phyloP scores from a whole-genome alignment of 37 sponge, comb jelly and placozoan species.

The Hormiphora californensis region DNA sequence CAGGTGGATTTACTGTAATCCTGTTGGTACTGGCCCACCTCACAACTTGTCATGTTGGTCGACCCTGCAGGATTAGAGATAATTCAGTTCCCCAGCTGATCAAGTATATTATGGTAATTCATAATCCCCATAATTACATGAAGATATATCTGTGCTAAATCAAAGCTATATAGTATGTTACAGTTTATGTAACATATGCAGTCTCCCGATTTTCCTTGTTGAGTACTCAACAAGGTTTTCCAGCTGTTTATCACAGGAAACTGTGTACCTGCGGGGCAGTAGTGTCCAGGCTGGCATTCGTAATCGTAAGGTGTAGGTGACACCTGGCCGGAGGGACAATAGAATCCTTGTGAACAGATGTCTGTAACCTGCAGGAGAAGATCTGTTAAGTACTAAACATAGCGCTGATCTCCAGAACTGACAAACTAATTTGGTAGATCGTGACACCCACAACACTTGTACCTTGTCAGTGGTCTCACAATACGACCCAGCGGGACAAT shows the following conservation, averaged over 20 bases:
- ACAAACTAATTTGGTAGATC: not conserved
- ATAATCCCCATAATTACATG: no score
- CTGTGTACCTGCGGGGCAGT: constrained; percentile 23
- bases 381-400: not conserved
- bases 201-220: no score
- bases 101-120: no score
- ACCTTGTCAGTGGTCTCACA: constrained; percentile 4
- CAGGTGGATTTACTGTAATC: constrained; percentile 10
- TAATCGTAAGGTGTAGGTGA: constrained; percentile 43
- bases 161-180: no score
- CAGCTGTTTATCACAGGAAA: no score
- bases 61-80: constrained; percentile 38
- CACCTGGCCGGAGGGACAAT: constrained; percentile 24
- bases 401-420: not conserved
- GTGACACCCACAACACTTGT: not conserved
- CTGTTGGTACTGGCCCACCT: constrained; percentile 3
- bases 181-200: no score
- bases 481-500: constrained; percentile 53
- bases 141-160: no score
- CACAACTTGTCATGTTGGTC: constrained; percentile 5
- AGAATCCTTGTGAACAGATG: constrained; percentile 5
- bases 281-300: constrained; percentile 55
- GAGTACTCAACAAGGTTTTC: no score
- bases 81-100: no score
- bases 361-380: not conserved